Percentiles rank a stretch among this genome's conserved stretches.
Evolutionary conservation across 1,140 invertebrate genomes (phyloP).

Genomic region (Capitella teleta): DNA sequence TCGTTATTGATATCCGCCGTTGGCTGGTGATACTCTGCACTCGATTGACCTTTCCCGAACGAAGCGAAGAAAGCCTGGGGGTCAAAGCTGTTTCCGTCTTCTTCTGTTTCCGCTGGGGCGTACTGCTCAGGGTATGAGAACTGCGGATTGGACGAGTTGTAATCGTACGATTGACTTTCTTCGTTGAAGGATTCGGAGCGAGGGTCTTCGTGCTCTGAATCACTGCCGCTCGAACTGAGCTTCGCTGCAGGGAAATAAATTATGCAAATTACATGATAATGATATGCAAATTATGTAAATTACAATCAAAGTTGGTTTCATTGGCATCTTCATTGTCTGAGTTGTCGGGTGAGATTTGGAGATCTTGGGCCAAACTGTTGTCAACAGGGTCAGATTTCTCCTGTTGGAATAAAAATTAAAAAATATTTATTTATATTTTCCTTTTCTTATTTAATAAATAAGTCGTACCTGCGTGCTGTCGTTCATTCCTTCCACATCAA

Average conservation of each 20-base stretch:
- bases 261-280: neutral
- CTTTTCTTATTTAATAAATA: too few species aligned
- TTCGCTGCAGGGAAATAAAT: conserved; percentile 22
- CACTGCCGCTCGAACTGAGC: conserved; percentile 30
- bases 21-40: conserved; percentile 17
- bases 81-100: conserved; percentile 34
- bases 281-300: conserved; percentile 8
- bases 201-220: conserved; percentile 21
- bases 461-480: too few species aligned
- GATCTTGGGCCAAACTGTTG: conserved; percentile 24
- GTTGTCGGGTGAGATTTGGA: conserved; percentile 35
- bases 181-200: conserved; percentile 19
- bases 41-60: conserved; percentile 5
- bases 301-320: neutral
- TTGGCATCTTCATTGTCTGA: conserved; percentile 21
- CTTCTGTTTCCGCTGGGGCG: conserved; percentile 1
- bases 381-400: conserved; percentile 2
- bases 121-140: neutral
- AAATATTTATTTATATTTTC: too few species aligned
- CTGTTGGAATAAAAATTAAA: too few species aligned
- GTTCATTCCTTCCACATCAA: conserved; percentile 54
- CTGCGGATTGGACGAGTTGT: conserved; percentile 2
- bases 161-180: conserved; percentile 7
- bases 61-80: conserved; percentile 33
- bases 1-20: conserved; percentile 51